Conservation (phyloP, 2,113 vertebrate species). For the Onychostruthus taczanowskii region DNA sequence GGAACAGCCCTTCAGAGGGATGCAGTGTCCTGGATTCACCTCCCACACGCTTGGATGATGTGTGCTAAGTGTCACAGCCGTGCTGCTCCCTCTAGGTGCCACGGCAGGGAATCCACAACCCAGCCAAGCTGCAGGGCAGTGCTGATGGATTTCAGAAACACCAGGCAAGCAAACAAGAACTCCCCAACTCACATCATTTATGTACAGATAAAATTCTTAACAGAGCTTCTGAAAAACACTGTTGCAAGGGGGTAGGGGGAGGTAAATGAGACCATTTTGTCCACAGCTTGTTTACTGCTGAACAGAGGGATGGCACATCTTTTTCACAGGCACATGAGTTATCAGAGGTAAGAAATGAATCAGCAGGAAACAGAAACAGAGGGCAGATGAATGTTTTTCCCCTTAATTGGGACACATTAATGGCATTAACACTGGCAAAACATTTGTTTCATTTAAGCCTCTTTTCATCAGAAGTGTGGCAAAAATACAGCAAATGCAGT, state of each 20-base stretch:
- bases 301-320: background rate
- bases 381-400: background rate
- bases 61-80: background rate
- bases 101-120: background rate
- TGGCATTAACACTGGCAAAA: background rate
- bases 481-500: background rate
- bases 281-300: conserved; percentile 10
- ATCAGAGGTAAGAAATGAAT: background rate
- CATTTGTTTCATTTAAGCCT: background rate
- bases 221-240: background rate
- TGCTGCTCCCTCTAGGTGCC: background rate
- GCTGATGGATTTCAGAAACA: background rate
- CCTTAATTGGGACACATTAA: rapidly evolving
- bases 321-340: background rate
- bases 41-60: background rate
- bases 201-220: background rate
- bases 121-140: background rate
- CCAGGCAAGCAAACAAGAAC: background rate
- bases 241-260: background rate
- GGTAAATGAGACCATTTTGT: background rate
- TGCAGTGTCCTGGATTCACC: background rate
- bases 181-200: background rate
- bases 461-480: background rate
- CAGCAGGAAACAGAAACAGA: background rate
- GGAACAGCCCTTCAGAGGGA: background rate